Evolutionary conservation across 2,113 vertebrate species (phyloP), one percentile per base, ranked within the genome.

Genomic region (Callopanchax toddi): DNA sequence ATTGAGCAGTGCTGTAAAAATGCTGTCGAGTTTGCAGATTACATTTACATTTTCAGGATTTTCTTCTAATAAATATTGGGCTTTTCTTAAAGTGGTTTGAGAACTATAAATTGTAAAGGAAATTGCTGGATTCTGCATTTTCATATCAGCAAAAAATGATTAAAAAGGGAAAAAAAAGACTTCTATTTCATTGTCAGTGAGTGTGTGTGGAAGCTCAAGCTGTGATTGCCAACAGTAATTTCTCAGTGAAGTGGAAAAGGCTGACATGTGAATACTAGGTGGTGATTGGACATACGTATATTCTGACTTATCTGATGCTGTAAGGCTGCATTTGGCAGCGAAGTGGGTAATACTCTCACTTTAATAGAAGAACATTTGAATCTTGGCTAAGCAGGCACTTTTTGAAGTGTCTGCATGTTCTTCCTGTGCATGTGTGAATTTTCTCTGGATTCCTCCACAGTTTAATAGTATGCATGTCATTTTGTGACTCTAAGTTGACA

Each of bases 181-280:
- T 3, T 2, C 1, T 3, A 61, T 59, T 26, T 46, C 49, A 16
- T 52, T 25, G 37, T 57, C 48, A 49, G 17, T 0, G 53, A 57
- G 36, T 53, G 16, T 48, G 15, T 40, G 13, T 40, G 13, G 6
- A 42, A 46, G 45, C 34, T 71, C 55, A 61, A 54, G n/a, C 37
- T 82, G 56, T 56, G 37, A 54, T 55, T 56, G 29, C 69, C 0
- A 67, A 61, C 49, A 11, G 66, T 32, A 32, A 76, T 62, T 56
- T 21, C 52, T 66, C 56, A 48, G 51, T 69, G 23, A 67, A 53
- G 21, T 46, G 36, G 36, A 21, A 60, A n/a, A 46, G 39, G 67
- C 25, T 50, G 43, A 70, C 49, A 46, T 37, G 21, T 54, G 56
- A 84, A 51, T 64, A 49, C 65, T 58, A 22, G 56, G 16, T 63